phyloP scores from a whole-genome alignment of 2,797 vertebrate species.

The Acanthurus lineatus region DNA sequence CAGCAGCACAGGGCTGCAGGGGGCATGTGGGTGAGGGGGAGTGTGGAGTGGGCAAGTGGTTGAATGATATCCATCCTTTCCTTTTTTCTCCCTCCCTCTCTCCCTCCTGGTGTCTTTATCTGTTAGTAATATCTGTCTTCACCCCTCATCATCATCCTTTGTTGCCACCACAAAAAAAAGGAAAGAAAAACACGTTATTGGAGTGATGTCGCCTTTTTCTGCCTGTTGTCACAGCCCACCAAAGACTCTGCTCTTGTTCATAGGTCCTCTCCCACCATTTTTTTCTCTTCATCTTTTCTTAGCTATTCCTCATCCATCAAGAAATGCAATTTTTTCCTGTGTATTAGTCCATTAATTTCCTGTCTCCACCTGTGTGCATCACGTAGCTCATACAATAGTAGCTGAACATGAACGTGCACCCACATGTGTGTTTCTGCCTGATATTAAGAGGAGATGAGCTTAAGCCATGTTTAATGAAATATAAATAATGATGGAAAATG shows the following conservation, averaged over 20 bases:
- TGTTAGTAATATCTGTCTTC: conserved; percentile 42
- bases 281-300: neutral
- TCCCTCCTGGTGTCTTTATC: conserved; percentile 40
- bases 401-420: conserved; percentile 30
- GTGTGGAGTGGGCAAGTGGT: conserved; percentile 35
- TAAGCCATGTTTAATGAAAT: conserved; percentile 56
- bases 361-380: neutral
- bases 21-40: conserved; percentile 51
- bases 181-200: conserved; percentile 15
- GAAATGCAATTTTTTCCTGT: neutral
- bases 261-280: conserved; percentile 12
- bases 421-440: conserved; percentile 21
- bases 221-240: conserved; percentile 10
- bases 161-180: neutral
- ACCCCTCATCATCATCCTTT: conserved; percentile 10
- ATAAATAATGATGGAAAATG: conserved; percentile 39
- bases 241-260: conserved; percentile 7
- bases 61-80: conserved; percentile 54
- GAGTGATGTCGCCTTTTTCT: neutral
- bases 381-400: conserved; percentile 3
- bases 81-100: conserved; percentile 19
- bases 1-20: conserved; percentile 68
- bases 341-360: conserved; percentile 5
- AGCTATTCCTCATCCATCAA: neutral
- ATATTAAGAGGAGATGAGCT: conserved; percentile 17